Conservation (phyloP, 2,797 vertebrate genomes). For the Gorsachius magnificus region DNA sequence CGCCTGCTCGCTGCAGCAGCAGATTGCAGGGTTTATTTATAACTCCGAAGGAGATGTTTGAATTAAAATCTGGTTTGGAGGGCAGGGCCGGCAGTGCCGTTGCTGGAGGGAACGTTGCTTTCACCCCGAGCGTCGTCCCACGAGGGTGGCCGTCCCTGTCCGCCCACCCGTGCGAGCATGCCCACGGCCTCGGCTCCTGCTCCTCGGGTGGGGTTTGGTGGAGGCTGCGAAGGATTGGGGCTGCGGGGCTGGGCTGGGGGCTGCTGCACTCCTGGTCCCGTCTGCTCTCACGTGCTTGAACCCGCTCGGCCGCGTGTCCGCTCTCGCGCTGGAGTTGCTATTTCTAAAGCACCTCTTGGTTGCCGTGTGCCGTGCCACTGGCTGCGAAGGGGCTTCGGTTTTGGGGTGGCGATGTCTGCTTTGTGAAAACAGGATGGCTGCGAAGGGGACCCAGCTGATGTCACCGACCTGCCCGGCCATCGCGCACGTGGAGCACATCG, state of each 20-base stretch:
- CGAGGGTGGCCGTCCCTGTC: background rate
- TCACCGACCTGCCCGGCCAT: rapidly evolving
- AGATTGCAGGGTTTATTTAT: conserved; percentile 40
- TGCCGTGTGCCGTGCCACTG: rapidly evolving
- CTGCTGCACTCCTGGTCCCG: rapidly evolving
- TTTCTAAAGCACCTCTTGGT: background rate
- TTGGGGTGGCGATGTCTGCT: background rate
- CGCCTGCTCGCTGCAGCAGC: background rate
- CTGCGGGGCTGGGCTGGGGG: background rate
- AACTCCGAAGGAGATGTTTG: conserved; percentile 34
- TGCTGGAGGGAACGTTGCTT: background rate
- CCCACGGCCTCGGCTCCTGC: background rate
- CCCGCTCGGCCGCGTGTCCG: rapidly evolving
- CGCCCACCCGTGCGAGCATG: background rate
- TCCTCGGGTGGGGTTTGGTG: rapidly evolving
- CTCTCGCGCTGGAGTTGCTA: rapidly evolving
- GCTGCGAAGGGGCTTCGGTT: rapidly evolving
- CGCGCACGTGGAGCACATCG: background rate
- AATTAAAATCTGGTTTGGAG: conserved; percentile 39
- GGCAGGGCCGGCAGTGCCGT: background rate
- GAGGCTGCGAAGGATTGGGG: rapidly evolving
- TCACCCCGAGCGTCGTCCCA: rapidly evolving
- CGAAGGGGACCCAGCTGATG: rapidly evolving
- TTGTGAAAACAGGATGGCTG: background rate
- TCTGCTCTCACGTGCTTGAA: rapidly evolving